Conservation (phyloP, 2,888 invertebrate species). For the Deroplatys truncata region DNA sequence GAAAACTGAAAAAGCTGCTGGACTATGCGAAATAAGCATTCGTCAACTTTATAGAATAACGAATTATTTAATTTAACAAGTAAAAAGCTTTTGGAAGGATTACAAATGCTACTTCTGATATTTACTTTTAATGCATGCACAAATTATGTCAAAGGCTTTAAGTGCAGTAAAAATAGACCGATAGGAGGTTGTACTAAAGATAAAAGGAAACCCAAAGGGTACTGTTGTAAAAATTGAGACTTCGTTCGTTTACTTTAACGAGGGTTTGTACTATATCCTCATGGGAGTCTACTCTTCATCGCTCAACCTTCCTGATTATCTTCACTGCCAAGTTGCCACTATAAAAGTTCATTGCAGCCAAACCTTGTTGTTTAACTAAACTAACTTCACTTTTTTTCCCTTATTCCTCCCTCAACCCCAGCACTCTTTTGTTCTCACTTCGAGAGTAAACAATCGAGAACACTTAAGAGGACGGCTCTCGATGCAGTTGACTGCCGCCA, state of each 20-base stretch:
- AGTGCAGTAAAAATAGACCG: neutral
- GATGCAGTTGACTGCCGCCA: neutral
- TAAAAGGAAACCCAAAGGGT: neutral
- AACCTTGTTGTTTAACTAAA: neutral
- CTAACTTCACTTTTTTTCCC: neutral
- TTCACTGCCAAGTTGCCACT: neutral
- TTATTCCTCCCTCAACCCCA: neutral
- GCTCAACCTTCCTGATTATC: neutral
- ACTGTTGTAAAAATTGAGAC: neutral
- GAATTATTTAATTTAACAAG: too few species aligned
- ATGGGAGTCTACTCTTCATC: neutral
- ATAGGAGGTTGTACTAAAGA: neutral
- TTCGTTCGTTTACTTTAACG: neutral
- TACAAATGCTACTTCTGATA: too few species aligned
- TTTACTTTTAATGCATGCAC: too few species aligned
- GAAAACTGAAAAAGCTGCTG: too few species aligned
- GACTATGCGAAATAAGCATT: too few species aligned
- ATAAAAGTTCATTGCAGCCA: neutral
- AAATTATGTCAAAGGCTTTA: too few species aligned
- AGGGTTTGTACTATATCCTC: neutral
- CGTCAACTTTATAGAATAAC: too few species aligned
- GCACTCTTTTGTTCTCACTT: neutral
- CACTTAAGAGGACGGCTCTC: neutral
- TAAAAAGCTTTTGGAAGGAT: too few species aligned
- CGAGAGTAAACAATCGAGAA: neutral